Base-by-base conservation (phyloP, 2,888 invertebrate species). In the Ceraclea dissimilis region DNA sequence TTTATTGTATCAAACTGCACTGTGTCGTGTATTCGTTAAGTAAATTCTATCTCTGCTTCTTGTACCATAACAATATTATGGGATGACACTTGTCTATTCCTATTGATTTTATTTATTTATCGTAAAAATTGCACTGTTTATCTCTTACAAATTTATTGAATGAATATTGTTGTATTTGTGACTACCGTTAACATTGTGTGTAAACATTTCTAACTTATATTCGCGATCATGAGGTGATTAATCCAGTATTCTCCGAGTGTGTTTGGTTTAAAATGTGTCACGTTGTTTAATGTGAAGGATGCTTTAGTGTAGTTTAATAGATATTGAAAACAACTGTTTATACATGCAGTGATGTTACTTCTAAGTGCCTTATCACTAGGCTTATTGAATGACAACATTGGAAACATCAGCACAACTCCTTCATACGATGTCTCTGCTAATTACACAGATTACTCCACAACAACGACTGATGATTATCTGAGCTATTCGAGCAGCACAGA, bases 281-380 rank as follows among this genome's bases (percentile, higher is more conserved):
- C 10, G 26, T 26, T 26, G 26, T 26, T 26, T 26, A 26, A 10
- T 26, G 26, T 26, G 4, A 10, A 26, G 26, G 26, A 10, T 26
- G 10, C 26, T 6, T 26, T 26, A 26, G 4, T 26, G 10, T 26
- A 6, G 10, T 26, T 26, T 26, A 26, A 26, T 26, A 26, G 10
- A 26, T 26, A 26, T 26, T 26, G 10, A 5, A 8, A 13, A 39
- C 5, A 39, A 39, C 16, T 39, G 16, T 8, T 39, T 39, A 5
- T 52, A 62, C 54, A 52, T 63, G 57, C 64, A 56, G 60, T 61
- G 52, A 77, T 78, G 78, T 72, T 76, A 70, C 74, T 76, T 67
- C 68, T 76, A 67, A 71, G 76, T 74, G 76, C 74, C 72, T 73
- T 78, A 71, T 72, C 75, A 66, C 70, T 76, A 66, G 75, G 75